Base-by-base conservation (phyloP, 2,113 vertebrate genomes). In the Tupaia tana region DNA sequence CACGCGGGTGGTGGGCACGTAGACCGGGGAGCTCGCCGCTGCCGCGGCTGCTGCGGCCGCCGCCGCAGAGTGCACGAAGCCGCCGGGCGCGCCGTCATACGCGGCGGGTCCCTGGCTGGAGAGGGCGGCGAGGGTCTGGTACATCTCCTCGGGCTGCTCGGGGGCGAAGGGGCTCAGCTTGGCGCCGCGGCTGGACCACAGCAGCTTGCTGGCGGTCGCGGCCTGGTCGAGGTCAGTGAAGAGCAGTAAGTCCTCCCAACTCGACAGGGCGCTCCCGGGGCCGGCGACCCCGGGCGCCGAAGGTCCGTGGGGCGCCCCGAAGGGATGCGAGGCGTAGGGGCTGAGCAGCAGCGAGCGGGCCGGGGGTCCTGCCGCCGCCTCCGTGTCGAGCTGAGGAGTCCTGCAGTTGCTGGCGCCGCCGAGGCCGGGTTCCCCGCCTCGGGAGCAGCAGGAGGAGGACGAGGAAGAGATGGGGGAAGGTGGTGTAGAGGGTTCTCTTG, bases 141-240 rank as follows among this genome's bases (percentile, higher is more conserved):
- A 99, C 99, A 99, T 99, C 98, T 99, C 99, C 98, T 98, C 97
- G 6, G 97, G 82, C 98, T 99, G 98, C 95, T 98, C 98, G 80
- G 98, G 96, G 6, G 98, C 96, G 96, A 98, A 97, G 86, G 99
- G 99, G 98, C 99, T 99, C 96, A 98, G 97, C 97, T 99, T 99
- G 97, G 99, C 98, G 95, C 98, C 98, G 86, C 99, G 99, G 93
- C 99, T 97, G 97, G 99, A 98, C 98, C 99, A 99, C 97, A 99
- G 98, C 87, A 99, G 99, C 96, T 99, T 99, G 97, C 99, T 99
- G 98, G 99, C 98, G 3, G 97, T 97, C 9, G 97, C 95, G 74
- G 98, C 96, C 98, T 99, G 99, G 97, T 99, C 99, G 96, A 99
- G 98, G 98, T 99, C 99, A 98, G 99, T 99, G 98, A 99, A 99